Base-by-base conservation (phyloP, 2,888 invertebrate genomes). In the Apoda limacodes region DNA sequence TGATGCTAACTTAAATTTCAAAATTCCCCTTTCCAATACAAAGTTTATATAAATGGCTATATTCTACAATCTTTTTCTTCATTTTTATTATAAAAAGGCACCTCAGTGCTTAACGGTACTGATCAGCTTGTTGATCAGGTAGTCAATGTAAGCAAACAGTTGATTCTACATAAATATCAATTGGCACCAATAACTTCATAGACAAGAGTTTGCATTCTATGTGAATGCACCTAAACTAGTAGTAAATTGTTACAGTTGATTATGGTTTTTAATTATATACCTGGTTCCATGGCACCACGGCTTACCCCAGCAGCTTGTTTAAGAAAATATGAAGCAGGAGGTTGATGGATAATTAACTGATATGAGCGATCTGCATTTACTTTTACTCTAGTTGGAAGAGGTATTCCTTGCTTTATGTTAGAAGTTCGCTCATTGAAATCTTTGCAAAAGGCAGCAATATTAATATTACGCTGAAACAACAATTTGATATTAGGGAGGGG, bases 401-500 rank as follows among this genome's bases (percentile, higher is more conserved):
- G 97, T 39, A 94, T 86, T 1, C 97, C 97, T 60, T 89, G 90
- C 55, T 93, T 95, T 14, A 93, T 88, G 44, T 95, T 87, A 32
- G 90, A 89, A 0, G 98, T 98, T 51, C 84, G 88, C 53, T 93
- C 91, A 71, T 98, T 98, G 54, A 99, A 99, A 48, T 99, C 98
- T 70, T 99, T 98, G 59, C 95, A 95, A 68, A 99, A 99, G 11
- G 90, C 89, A 15, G 93, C 92, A 54, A 99, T 96, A 60, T 99
- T 98, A 32, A 99, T 88, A 29, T 95, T 95, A 50, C 97, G 86
- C 95, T 97, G 68, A 46, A 85, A 82, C 46, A 39, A 45, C 27
- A 36, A n/a, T n/a, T n/a, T n/a, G n/a, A n/a, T n/a, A n/a, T n/a
- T n/a, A n/a, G n/a, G n/a, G n/a, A n/a, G 9, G 12, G 22, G 14